Evolutionary conservation across 2,888 invertebrate species (phyloP).

Genomic region (Cataglyphis altisquamis): DNA sequence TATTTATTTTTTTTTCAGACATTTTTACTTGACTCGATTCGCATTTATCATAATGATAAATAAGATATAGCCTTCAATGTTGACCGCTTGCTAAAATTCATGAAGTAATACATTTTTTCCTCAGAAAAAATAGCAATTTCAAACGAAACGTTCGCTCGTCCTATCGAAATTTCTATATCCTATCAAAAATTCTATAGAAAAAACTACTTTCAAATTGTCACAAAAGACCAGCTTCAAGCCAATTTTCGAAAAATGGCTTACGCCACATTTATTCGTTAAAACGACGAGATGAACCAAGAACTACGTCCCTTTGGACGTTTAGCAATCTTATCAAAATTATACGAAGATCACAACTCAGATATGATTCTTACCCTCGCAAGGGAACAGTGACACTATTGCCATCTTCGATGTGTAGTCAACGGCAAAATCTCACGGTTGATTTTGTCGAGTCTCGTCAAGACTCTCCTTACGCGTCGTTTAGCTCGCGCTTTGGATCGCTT

Average conservation of each 20-base stretch:
- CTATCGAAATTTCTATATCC: conserved; percentile 3
- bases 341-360: conserved; percentile 32
- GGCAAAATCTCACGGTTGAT: conserved; percentile 43
- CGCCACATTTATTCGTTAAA: conserved; percentile 45
- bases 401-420: conserved; percentile 35
- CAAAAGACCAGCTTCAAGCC: background rate
- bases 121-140: conserved; percentile 6
- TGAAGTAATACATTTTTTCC: background rate
- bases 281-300: background rate
- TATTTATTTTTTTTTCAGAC: conserved; percentile 49
- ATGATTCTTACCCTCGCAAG: conserved; percentile 3
- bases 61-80: background rate
- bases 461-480: conserved; percentile 69
- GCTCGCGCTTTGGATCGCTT: conserved; percentile 57
- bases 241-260: conserved; percentile 28
- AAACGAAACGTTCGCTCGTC: background rate
- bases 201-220: conserved; percentile 9
- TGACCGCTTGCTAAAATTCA: conserved; percentile 5
- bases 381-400: conserved; percentile 17
- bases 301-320: background rate
- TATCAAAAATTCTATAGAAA: conserved; percentile 7
- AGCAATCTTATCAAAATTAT: conserved; percentile 46
- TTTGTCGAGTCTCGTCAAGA: conserved; percentile 38
- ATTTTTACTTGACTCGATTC: conserved; percentile 36
- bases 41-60: conserved; percentile 52